Evolutionary conservation across 2,888 invertebrate species (phyloP).

Genomic region (Ernsta delagoae): DNA sequence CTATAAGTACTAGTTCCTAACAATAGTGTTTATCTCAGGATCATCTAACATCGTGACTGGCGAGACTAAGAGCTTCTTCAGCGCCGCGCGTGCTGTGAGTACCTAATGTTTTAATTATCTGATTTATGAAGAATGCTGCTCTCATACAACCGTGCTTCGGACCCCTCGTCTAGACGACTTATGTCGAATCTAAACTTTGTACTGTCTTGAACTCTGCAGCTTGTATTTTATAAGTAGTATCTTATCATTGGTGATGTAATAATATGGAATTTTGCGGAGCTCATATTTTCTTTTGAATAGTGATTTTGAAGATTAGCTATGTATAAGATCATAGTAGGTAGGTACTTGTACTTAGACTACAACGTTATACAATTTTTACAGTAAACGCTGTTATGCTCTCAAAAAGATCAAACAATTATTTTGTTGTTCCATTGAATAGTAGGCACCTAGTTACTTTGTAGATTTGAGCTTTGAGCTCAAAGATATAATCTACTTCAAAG

Average conservation of each 20-base stretch:
- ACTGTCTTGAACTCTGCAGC: not conserved
- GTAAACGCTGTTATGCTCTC: no score
- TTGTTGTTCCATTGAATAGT: no score
- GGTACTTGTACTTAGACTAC: no score
- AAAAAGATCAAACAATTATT: no score
- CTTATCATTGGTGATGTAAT: not conserved
- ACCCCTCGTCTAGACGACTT: slow-evolving; percentile 31
- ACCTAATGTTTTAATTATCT: slow-evolving; percentile 55
- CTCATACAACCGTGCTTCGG: slow-evolving; percentile 22
- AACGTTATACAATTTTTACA: no score
- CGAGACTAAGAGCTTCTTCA: slow-evolving; percentile 96
- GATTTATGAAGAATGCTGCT: slow-evolving; percentile 46
- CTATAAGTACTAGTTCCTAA: slow-evolving; percentile 45
- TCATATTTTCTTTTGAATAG: not conserved
- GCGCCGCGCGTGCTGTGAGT: slow-evolving; percentile 94
- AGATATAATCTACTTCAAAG: no score
- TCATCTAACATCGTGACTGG: slow-evolving; percentile 95
- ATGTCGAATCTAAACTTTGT: slow-evolving; percentile 7
- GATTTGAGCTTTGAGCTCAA: no score
- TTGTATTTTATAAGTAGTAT: not conserved
- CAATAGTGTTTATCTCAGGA: slow-evolving; percentile 83
- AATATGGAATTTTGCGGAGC: not conserved
- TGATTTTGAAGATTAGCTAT: no score
- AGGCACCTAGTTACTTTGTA: no score
- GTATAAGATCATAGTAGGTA: no score